Evolutionary conservation across 2,888 invertebrate species (phyloP).

Genomic region (Pterostichus niger): DNA sequence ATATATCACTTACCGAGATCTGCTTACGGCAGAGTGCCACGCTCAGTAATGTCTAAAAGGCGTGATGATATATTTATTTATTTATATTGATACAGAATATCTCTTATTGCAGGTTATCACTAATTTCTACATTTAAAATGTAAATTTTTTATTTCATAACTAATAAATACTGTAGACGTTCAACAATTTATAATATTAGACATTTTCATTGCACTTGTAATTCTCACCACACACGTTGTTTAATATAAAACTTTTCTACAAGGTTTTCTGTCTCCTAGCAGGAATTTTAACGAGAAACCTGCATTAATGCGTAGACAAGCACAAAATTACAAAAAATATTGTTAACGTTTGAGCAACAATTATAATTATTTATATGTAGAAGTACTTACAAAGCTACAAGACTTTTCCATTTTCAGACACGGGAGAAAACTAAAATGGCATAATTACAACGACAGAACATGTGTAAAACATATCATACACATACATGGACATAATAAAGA

Average conservation of each 20-base stretch:
- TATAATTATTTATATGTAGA: slow-evolving; percentile 23
- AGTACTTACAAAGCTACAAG: neutral
- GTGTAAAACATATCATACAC: slow-evolving; percentile 17
- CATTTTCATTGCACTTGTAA: slow-evolving; percentile 15
- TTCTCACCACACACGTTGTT: neutral
- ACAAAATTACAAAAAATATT: neutral
- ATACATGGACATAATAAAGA: slow-evolving; percentile 18
- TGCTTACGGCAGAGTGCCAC: too few species aligned
- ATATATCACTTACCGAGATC: too few species aligned
- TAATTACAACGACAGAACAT: slow-evolving; percentile 15
- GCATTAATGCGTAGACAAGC: neutral
- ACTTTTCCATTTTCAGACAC: slow-evolving; percentile 31
- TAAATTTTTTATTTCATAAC: slow-evolving; percentile 19
- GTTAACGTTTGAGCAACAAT: slow-evolving; percentile 25
- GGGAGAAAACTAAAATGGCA: slow-evolving; percentile 17
- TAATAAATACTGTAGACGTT: neutral
- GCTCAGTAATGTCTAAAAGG: too few species aligned
- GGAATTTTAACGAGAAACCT: slow-evolving; percentile 11
- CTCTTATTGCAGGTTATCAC: too few species aligned
- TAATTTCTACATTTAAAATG: neutral
- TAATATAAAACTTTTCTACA: neutral
- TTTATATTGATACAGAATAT: too few species aligned
- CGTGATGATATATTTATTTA: too few species aligned
- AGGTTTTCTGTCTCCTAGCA: slow-evolving; percentile 15
- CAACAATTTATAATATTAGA: neutral